Evolutionary conservation across 2,113 vertebrate species (phyloP).

Genomic region (Jacana jacana): DNA sequence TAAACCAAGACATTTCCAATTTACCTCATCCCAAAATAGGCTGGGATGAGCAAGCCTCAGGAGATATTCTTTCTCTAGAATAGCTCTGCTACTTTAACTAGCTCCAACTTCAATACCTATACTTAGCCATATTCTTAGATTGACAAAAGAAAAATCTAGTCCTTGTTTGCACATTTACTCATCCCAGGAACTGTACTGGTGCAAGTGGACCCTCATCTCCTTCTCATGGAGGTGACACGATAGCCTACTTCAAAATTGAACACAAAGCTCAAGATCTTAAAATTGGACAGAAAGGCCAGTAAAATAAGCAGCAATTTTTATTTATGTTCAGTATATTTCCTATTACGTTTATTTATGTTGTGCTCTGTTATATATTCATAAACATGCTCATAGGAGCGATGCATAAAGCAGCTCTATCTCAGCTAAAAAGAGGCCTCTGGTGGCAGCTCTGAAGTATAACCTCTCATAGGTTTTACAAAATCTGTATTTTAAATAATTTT

Average conservation of each 20-base stretch:
- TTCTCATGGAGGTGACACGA: background rate
- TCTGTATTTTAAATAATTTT: background rate
- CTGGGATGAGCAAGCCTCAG: background rate
- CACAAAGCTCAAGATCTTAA: background rate
- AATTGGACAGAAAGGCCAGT: background rate
- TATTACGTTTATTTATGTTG: background rate
- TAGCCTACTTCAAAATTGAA: background rate
- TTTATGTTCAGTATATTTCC: background rate
- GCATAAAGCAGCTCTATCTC: background rate
- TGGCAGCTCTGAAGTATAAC: slow-evolving; percentile 1
- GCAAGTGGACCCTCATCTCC: background rate
- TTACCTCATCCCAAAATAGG: background rate
- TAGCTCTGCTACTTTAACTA: background rate
- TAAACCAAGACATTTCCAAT: background rate
- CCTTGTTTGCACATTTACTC: background rate
- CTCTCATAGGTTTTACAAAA: background rate
- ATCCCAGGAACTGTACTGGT: background rate
- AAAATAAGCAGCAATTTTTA: background rate
- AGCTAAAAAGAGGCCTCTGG: slow-evolving; percentile 73
- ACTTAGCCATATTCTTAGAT: background rate
- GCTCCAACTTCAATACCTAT: background rate
- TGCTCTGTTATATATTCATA: background rate
- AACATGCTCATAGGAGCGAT: background rate
- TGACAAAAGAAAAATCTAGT: background rate
- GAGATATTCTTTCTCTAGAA: background rate